Evolutionary conservation across 2,797 vertebrate genomes (phyloP), one percentile per base, ranked within the genome.

Genomic region (Alfaro cultratus): DNA sequence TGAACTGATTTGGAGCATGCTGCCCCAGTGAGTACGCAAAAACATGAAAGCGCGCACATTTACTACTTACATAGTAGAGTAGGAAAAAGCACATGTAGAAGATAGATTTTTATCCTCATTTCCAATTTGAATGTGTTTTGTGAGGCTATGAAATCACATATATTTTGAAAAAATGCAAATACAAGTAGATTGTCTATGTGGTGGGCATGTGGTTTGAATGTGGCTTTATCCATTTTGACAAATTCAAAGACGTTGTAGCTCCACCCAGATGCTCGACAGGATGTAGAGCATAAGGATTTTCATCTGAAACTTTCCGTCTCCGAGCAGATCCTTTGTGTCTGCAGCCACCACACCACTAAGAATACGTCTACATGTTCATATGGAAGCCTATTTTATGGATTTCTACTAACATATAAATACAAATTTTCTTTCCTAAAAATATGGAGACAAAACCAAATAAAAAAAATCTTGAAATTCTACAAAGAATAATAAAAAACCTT

Each of bases 321-420:
- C 81, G 90, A 86, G 89, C 90, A 90, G 86, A 83, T 72, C 85
- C 93, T 95, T 95, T 95, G 93, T 95, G 93, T 92, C 86, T 93
- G 86, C 86, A 86, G 89, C 88, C 81, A 34, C 49, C 80, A 53
- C 60, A 62, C 82, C 49, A 62, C 86, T 75, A 86, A 81, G 74
- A 77, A 62, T 46, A 46, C 6, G 43, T 81, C 46, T 79, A 7
- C 78, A 34, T 80, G 78, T 90, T 77, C 80, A 76, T 45, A 60
- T 79, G 75, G 81, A 81, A 78, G 23, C 80, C 10, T 75, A 74
- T 45, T 43, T 12, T n/a, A 0, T 21, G 1, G 68, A 21, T 71
- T 45, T 71, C 26, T 18, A 45, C 68, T 29, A 45, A 26, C 3
- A 16, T 13, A 45, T 15, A 16, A 6, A 46, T 71, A 46, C 1